Evolutionary conservation across 2,888 invertebrate species (phyloP).

Genomic region (Plutella xylostella): DNA sequence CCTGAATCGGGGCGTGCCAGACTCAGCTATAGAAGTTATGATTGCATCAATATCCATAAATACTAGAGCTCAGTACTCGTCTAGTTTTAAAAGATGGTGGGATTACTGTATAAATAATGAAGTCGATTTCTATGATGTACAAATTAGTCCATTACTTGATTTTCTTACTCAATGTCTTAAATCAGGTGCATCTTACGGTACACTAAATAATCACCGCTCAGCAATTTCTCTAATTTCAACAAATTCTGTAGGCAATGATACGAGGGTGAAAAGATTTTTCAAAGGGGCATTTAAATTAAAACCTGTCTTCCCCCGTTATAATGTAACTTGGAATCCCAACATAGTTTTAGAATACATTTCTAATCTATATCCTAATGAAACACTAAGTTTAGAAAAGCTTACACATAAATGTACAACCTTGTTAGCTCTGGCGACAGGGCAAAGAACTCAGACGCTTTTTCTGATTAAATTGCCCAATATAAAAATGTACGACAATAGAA

Average conservation of each 20-base stretch:
- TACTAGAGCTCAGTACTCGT: conserved; percentile 12
- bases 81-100: conserved; percentile 16
- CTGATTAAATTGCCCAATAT: background rate
- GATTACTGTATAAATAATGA: conserved; percentile 6
- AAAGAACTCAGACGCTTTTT: background rate
- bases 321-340: background rate
- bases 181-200: background rate
- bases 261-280: background rate
- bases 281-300: background rate
- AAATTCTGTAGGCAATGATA: background rate
- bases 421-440: background rate
- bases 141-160: background rate
- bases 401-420: background rate
- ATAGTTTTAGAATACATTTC: background rate
- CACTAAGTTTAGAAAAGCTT: background rate
- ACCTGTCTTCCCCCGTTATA: background rate
- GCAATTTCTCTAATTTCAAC: background rate
- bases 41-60: conserved; percentile 13
- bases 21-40: conserved; percentile 13
- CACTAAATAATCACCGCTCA: background rate
- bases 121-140: conserved; percentile 1
- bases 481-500: background rate
- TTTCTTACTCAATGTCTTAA: background rate
- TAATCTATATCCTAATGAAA: background rate
- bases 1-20: conserved; percentile 7